These are phyloP conservation scores for Sebastes itinus DNA, from an alignment of 2,797 vertebrate genomes.

Conservation along the genomic window DNA sequence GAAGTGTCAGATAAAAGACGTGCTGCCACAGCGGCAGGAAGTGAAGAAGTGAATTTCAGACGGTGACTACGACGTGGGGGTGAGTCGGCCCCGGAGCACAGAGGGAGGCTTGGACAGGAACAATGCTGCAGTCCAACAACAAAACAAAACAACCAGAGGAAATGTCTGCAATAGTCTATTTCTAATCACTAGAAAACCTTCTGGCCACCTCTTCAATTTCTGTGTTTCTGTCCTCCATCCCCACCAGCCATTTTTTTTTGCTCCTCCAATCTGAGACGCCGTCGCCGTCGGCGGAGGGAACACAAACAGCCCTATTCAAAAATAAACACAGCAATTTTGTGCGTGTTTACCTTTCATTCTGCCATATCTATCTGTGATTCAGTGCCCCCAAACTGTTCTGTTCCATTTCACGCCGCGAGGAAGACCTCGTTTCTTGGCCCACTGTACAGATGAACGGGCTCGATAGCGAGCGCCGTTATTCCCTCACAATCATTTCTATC, in stretches of 20 bases:
- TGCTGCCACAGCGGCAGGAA: no score
- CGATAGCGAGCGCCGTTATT: conserved; percentile 38
- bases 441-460: conserved; percentile 45
- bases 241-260: conserved; percentile 11
- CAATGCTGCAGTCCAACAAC: conserved; percentile 12
- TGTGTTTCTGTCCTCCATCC: conserved; percentile 36
- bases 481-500: conserved; percentile 41
- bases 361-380: conserved; percentile 50
- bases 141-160: conserved; percentile 28
- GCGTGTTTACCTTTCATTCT: conserved; percentile 63
- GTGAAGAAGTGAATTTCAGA: neutral
- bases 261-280: conserved; percentile 44
- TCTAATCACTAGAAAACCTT: conserved; percentile 58
- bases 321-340: conserved; percentile 65
- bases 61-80: neutral
- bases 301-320: conserved; percentile 59
- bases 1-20: no score
- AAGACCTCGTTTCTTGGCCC: conserved; percentile 49
- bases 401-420: conserved; percentile 48
- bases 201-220: conserved; percentile 38
- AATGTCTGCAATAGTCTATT: conserved; percentile 53
- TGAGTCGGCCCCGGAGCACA: conserved; percentile 6
- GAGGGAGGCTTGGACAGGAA: conserved; percentile 15
- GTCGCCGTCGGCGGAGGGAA: conserved; percentile 28
- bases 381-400: conserved; percentile 38